Evolutionary conservation across 2,113 vertebrate species (phyloP).

Genomic region (Fukomys damarensis): DNA sequence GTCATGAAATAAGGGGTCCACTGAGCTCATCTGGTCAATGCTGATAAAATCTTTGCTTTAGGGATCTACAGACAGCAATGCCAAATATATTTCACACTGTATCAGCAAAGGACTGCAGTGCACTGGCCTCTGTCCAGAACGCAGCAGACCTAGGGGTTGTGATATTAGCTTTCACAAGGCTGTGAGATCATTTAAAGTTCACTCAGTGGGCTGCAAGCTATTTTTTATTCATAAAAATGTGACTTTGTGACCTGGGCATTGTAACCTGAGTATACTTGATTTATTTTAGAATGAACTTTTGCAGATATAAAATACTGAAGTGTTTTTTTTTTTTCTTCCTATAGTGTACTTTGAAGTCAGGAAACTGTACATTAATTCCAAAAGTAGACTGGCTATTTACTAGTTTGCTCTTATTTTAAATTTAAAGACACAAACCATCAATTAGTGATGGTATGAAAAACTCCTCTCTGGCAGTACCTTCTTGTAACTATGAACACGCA

Average conservation of each 20-base stretch:
- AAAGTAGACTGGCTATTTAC: background rate
- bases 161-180: background rate
- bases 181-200: background rate
- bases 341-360: conserved; percentile 1
- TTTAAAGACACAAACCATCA: background rate
- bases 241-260: conserved; percentile 20
- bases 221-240: conserved; percentile 51
- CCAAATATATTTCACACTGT: background rate
- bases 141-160: background rate
- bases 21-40: background rate
- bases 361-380: background rate
- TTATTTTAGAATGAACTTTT: background rate
- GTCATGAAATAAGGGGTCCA: background rate
- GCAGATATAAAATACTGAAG: conserved; percentile 23
- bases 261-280: background rate
- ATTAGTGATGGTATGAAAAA: background rate
- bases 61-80: background rate
- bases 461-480: background rate
- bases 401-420: background rate
- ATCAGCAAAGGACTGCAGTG: background rate
- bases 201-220: background rate
- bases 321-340: background rate
- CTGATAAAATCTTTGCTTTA: conserved; percentile 1
- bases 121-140: conserved; percentile 26
- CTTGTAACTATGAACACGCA: background rate